These are phyloP conservation scores for Halcyon chelicuti DNA, from an alignment of 2,797 vertebrate genomes.

Conservation along the genomic window DNA sequence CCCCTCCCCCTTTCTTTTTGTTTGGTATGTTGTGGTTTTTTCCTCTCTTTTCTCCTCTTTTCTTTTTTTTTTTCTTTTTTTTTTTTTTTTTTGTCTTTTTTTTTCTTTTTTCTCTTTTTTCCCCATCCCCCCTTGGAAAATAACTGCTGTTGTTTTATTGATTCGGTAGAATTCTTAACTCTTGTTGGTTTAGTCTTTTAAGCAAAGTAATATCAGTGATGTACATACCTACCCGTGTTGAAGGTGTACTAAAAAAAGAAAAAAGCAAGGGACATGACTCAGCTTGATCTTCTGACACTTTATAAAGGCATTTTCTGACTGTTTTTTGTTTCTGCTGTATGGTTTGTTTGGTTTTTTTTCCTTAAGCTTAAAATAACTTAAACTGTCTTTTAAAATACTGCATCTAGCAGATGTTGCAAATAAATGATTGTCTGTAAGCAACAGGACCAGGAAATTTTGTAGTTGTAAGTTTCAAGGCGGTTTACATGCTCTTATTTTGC, in stretches of 20 bases:
- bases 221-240: rapidly evolving
- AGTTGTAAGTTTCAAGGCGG: not conserved
- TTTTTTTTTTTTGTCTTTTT: too few relatives aligned
- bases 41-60: not conserved
- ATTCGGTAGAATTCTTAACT: not conserved
- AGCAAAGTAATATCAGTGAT: not conserved
- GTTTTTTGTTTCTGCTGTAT: not conserved
- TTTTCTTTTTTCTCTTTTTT: too few relatives aligned
- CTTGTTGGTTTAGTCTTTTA: not conserved
- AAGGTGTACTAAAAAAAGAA: not conserved
- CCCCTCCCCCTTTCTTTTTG: too few relatives aligned
- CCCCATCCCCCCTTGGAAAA: too few relatives aligned
- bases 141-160: not conserved
- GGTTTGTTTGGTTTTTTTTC: not conserved
- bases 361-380: not conserved
- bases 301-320: not conserved
- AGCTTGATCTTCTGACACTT: not conserved
- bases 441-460: not conserved
- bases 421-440: not conserved
- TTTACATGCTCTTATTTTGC: not conserved
- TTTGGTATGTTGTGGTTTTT: too few relatives aligned
- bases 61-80: too few relatives aligned
- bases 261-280: not conserved
- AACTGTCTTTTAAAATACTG: not conserved
- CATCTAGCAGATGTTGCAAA: not conserved